phyloP scores from a whole-genome alignment of 2,888 invertebrate species.

The Isotomurus palustris region DNA sequence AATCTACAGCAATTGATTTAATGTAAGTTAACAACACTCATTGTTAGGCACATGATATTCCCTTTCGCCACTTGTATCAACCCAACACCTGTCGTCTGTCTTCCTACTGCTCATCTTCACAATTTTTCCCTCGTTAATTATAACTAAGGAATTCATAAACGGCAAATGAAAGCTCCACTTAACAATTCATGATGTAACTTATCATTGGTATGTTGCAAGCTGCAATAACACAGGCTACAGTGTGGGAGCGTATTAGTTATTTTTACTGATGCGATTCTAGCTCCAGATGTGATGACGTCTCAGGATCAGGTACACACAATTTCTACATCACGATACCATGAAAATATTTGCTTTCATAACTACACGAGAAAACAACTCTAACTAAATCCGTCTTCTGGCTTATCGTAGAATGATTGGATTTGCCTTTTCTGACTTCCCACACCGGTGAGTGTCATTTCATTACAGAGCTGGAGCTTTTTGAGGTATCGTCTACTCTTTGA shows the following conservation, averaged over 20 bases:
- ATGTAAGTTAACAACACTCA: too few species aligned
- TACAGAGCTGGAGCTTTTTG: neutral
- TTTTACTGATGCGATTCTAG: neutral
- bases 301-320: conserved; percentile 13
- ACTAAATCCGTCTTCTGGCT: conserved; percentile 1
- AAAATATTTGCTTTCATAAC: conserved; percentile 6
- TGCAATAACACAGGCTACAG: conserved; percentile 11
- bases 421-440: too few species aligned
- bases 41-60: conserved; percentile 2
- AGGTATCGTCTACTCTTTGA: neutral
- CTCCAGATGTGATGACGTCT: conserved; percentile 6
- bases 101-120: too few species aligned
- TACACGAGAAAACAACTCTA: neutral
- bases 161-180: neutral
- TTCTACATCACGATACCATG: conserved; percentile 14
- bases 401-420: too few species aligned
- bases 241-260: conserved; percentile 1
- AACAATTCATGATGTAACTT: conserved; percentile 1
- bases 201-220: conserved; percentile 9
- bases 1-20: too few species aligned
- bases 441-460: neutral
- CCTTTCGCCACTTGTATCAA: neutral
- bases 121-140: too few species aligned
- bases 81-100: neutral
- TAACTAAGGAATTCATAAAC: neutral